These are phyloP conservation scores for Bombus ignitus DNA, from an alignment of 1,140 invertebrate genomes.

Conservation along the genomic window DNA sequence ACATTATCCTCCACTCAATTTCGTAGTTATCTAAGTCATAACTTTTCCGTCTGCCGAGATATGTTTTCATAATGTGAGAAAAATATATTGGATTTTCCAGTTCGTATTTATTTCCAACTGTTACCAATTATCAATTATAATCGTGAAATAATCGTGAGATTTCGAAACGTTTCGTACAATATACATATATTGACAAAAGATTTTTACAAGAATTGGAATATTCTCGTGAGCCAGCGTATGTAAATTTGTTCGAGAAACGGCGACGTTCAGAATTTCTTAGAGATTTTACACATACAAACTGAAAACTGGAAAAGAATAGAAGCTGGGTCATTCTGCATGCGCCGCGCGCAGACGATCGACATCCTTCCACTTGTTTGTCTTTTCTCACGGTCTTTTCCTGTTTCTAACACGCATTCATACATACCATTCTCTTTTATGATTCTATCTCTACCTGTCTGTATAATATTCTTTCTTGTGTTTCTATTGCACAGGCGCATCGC, in stretches of 20 bases:
- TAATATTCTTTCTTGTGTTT: constrained; percentile 67
- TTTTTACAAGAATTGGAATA: neutral
- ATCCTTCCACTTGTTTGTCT: neutral
- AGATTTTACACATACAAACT: neutral
- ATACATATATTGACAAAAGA: too few relatives aligned
- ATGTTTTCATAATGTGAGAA: too few relatives aligned
- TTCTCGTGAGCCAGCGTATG: neutral
- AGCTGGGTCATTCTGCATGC: constrained; percentile 21
- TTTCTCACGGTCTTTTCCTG: constrained; percentile 11
- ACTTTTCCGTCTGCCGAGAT: too few relatives aligned
- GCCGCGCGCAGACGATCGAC: neutral
- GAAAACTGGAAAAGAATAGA: neutral
- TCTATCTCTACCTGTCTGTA: constrained; percentile 52
- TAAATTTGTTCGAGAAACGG: neutral
- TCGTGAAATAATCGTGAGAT: neutral
- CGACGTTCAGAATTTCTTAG: neutral
- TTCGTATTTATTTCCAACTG: too few relatives aligned
- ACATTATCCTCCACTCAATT: too few relatives aligned
- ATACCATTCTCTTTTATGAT: constrained; percentile 1
- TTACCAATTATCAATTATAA: too few relatives aligned
- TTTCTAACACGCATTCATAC: neutral
- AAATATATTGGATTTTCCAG: too few relatives aligned
- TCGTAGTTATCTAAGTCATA: too few relatives aligned
- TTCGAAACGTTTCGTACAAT: neutral
- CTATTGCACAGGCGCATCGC: constrained; percentile 66